phyloP scores from a whole-genome alignment of 2,113 vertebrate species.

The Mustela lutreola region DNA sequence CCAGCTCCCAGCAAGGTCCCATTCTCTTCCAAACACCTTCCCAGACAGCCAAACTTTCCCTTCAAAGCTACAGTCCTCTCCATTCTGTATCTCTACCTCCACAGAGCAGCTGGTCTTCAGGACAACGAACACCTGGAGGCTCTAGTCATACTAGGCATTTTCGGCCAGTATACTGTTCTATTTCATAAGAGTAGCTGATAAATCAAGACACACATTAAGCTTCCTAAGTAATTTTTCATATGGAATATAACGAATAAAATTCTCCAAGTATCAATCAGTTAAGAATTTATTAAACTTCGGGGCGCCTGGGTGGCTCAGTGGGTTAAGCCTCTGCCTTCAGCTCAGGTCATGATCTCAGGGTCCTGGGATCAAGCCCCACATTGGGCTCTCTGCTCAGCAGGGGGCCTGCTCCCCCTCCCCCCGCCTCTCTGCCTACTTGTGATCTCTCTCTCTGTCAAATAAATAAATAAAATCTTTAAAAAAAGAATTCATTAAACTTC shows the following conservation, averaged over 20 bases:
- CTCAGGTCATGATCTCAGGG: too few species aligned
- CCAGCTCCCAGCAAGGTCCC: neutral
- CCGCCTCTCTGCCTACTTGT: too few species aligned
- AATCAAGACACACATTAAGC: slow-evolving; percentile 16
- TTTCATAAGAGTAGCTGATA: slow-evolving; percentile 11
- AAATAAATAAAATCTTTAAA: too few species aligned
- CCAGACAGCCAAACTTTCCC: neutral
- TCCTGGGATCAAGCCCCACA: too few species aligned
- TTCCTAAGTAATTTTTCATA: slow-evolving; percentile 31
- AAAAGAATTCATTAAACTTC: slow-evolving; percentile 15
- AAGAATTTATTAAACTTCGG: slow-evolving; percentile 11
- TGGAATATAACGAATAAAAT: neutral
- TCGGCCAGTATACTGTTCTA: neutral
- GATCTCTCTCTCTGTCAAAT: too few species aligned
- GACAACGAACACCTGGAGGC: neutral
- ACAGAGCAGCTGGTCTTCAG: neutral
- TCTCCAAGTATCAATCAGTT: neutral
- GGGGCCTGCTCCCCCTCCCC: too few species aligned
- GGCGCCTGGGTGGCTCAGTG: too few species aligned
- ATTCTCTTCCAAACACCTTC: neutral
- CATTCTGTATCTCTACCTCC: neutral
- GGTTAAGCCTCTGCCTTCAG: too few species aligned
- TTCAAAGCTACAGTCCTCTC: neutral
- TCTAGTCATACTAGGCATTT: neutral
- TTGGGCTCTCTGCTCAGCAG: too few species aligned